A percentile compares a stretch with the other conserved stretches of the same genome.
phyloP scores from a whole-genome alignment of 2,888 invertebrate genomes.

The Salpingus planirostris region DNA sequence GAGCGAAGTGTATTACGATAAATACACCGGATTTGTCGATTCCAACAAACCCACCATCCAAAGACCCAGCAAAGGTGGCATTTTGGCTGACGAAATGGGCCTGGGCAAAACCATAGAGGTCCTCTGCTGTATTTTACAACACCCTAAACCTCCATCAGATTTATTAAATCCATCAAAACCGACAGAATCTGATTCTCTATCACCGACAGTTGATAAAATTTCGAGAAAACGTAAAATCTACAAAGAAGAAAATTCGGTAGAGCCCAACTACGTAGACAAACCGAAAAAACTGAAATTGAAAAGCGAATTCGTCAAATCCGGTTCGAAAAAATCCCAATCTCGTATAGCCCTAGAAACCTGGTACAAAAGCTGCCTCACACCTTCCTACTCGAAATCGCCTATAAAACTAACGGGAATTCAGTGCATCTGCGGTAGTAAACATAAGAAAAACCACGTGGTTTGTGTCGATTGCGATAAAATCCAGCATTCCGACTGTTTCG shows the following conservation, averaged over 20 bases:
- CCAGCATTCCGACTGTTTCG: constrained; percentile 59
- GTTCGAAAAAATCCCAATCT: constrained; percentile 23
- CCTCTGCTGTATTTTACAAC: constrained; percentile 53
- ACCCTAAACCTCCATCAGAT: constrained; percentile 34
- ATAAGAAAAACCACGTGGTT: constrained; percentile 28
- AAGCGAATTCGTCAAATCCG: constrained; percentile 20
- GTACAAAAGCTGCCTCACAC: constrained; percentile 28
- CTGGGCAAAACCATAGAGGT: constrained; percentile 74
- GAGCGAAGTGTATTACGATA: constrained; percentile 35
- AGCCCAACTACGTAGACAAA: constrained; percentile 9
- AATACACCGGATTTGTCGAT: constrained; percentile 41
- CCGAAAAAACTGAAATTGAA: constrained; percentile 24
- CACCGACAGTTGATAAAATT: constrained; percentile 9
- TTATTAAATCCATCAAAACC: neutral
- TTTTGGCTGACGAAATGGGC: constrained; percentile 76
- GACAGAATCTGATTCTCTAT: neutral
- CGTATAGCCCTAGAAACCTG: constrained; percentile 28
- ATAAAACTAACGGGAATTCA: no score
- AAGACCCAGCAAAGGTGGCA: constrained; percentile 50
- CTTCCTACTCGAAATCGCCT: constrained; percentile 9
- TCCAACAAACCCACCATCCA: constrained; percentile 32
- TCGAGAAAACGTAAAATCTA: constrained; percentile 7
- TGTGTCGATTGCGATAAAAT: constrained; percentile 50
- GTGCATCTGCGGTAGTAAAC: constrained; percentile 41
- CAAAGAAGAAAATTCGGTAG: constrained; percentile 3